Conservation (phyloP, 2,797 vertebrate genomes). For the Octomys mimax region DNA sequence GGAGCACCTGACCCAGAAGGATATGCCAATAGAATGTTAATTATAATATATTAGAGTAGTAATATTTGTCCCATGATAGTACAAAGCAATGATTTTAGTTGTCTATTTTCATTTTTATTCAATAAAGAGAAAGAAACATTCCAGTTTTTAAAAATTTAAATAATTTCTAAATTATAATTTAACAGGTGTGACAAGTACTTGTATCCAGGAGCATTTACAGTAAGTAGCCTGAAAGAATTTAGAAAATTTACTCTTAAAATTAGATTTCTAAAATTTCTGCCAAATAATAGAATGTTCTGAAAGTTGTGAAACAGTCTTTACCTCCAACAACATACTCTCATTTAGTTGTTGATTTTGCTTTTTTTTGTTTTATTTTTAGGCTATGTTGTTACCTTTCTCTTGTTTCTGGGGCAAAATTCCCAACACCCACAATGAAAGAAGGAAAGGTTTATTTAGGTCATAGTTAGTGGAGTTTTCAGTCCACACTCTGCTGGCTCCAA, state of each 20-base stretch:
- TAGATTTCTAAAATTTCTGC: background rate
- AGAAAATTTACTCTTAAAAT: background rate
- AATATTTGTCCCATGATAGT: background rate
- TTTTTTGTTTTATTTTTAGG: background rate
- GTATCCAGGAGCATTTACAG: background rate
- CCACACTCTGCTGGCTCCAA: too few species aligned
- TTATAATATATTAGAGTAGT: background rate
- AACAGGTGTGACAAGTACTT: background rate
- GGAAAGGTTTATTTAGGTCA: too few species aligned
- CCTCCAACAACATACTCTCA: accelerated
- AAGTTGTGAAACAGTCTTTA: background rate
- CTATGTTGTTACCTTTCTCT: background rate
- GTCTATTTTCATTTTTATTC: background rate
- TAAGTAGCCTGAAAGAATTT: background rate
- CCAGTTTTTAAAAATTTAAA: background rate
- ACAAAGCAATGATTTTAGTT: background rate
- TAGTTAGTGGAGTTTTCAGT: too few species aligned
- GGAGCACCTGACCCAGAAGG: background rate
- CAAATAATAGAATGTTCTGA: background rate
- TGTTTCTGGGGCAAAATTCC: too few species aligned
- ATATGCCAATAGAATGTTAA: background rate
- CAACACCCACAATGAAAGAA: too few species aligned
- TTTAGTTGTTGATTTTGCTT: background rate
- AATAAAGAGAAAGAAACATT: background rate
- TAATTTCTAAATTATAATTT: background rate